These are phyloP conservation scores for Anableps anableps DNA, from an alignment of 2,797 vertebrate genomes.

Conservation along the genomic window DNA sequence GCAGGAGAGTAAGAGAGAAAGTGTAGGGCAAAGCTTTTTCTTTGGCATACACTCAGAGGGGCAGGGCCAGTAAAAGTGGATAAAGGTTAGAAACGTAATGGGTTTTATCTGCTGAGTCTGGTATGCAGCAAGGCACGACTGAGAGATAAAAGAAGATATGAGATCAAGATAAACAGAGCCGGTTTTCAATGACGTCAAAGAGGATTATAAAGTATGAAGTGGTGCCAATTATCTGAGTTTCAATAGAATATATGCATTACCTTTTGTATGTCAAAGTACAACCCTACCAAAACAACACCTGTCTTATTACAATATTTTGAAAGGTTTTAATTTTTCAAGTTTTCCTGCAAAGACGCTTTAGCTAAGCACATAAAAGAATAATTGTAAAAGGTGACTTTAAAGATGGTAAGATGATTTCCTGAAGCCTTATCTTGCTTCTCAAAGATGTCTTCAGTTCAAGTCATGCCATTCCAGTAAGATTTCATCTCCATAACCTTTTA, in stretches of 20 bases:
- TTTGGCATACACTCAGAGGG: slow-evolving; percentile 16
- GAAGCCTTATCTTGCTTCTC: slow-evolving; percentile 14
- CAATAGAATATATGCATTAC: neutral
- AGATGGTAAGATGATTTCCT: neutral
- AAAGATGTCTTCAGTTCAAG: neutral
- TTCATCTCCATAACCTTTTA: slow-evolving; percentile 3
- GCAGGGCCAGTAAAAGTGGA: slow-evolving; percentile 1
- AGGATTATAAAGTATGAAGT: slow-evolving; percentile 11
- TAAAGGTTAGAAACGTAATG: slow-evolving; percentile 14
- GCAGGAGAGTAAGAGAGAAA: slow-evolving; percentile 12
- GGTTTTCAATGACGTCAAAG: slow-evolving; percentile 34
- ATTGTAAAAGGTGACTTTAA: neutral
- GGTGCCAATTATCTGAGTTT: slow-evolving; percentile 11
- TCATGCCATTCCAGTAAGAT: neutral
- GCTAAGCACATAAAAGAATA: neutral
- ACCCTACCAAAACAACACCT: neutral
- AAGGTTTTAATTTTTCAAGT: neutral
- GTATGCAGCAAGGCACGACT: slow-evolving; percentile 24
- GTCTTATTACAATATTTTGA: neutral
- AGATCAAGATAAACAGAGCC: slow-evolving; percentile 35
- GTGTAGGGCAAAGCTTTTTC: slow-evolving; percentile 4
- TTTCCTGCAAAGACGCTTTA: neutral
- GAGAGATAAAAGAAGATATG: slow-evolving; percentile 41
- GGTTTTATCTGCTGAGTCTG: slow-evolving; percentile 43
- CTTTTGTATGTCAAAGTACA: slow-evolving; percentile 3